A percentile compares a stretch with the other conserved stretches of the same genome.
Conservation (phyloP, 2,888 invertebrate genomes). For the Hirtodrosophila cameraria region DNA sequence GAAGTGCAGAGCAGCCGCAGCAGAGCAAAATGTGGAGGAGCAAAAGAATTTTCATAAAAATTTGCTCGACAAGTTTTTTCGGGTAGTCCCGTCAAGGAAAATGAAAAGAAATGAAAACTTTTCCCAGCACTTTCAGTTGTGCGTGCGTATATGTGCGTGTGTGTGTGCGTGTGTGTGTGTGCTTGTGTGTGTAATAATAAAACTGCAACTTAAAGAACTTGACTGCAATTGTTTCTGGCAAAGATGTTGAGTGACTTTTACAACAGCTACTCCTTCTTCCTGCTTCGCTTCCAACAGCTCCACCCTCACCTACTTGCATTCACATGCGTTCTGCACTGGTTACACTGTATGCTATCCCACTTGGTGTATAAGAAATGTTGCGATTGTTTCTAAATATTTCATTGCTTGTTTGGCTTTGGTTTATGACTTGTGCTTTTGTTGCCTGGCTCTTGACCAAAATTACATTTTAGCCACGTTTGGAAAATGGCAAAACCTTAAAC, state of each 20-base stretch:
- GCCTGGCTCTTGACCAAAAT: constrained; percentile 55
- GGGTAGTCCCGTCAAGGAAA: constrained; percentile 51
- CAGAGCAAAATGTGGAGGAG: background rate
- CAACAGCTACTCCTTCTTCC: constrained; percentile 47
- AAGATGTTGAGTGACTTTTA: constrained; percentile 78
- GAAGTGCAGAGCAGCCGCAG: background rate
- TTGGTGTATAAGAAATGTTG: constrained; percentile 35
- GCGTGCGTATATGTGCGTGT: constrained; percentile 7
- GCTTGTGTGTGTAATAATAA: constrained; percentile 64
- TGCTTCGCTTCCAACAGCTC: background rate
- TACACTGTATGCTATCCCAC: constrained; percentile 47
- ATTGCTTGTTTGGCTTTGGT: constrained; percentile 32
- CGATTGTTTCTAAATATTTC: constrained; percentile 70
- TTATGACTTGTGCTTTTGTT: constrained; percentile 71
- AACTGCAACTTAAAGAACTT: constrained; percentile 79
- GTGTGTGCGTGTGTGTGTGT: constrained; percentile 3
- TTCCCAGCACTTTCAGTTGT: constrained; percentile 38
- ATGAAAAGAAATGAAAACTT: constrained; percentile 73
- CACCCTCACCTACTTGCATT: constrained; percentile 12
- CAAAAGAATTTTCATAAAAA: constrained; percentile 74
- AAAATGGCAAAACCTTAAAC: constrained; percentile 35
- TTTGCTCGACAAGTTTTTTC: constrained; percentile 73
- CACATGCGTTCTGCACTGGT: constrained; percentile 40
- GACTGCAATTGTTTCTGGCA: constrained; percentile 78
- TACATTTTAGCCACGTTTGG: constrained; percentile 43